Evolutionary conservation across 2,113 vertebrate genomes (phyloP).

Genomic region (Neolamprologus toae): DNA sequence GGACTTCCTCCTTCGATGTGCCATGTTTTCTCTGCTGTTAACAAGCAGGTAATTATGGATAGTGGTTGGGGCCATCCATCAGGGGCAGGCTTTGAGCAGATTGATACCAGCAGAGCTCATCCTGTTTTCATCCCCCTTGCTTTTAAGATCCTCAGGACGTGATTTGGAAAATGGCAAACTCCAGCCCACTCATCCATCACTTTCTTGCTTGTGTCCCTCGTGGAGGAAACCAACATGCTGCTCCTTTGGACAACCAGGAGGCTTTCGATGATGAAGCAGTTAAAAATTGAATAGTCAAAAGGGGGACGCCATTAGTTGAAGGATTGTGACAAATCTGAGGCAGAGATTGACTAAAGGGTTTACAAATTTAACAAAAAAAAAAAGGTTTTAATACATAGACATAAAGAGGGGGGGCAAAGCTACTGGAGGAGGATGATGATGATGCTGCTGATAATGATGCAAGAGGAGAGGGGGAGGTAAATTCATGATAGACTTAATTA

Average conservation of each 20-base stretch:
- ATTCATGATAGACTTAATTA: conserved; percentile 18
- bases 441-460: background rate
- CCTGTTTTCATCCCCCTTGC: conserved; percentile 45
- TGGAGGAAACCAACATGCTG: background rate
- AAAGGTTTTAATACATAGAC: background rate
- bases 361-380: background rate
- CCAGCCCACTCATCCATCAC: conserved; percentile 56
- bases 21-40: conserved; percentile 42
- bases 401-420: background rate
- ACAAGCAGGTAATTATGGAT: conserved; percentile 67
- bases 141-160: conserved; percentile 57
- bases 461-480: background rate
- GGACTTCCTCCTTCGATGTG: background rate
- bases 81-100: conserved; percentile 35
- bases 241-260: background rate
- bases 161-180: conserved; percentile 61
- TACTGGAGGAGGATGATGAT: background rate
- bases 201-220: conserved; percentile 28
- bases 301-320: background rate
- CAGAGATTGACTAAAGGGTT: background rate
- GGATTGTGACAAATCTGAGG: background rate
- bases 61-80: conserved; percentile 55
- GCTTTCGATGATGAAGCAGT: background rate
- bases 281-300: background rate
- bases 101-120: conserved; percentile 46